phyloP scores from a whole-genome alignment of 1,140 invertebrate genomes.

The Orchestia grillus region DNA sequence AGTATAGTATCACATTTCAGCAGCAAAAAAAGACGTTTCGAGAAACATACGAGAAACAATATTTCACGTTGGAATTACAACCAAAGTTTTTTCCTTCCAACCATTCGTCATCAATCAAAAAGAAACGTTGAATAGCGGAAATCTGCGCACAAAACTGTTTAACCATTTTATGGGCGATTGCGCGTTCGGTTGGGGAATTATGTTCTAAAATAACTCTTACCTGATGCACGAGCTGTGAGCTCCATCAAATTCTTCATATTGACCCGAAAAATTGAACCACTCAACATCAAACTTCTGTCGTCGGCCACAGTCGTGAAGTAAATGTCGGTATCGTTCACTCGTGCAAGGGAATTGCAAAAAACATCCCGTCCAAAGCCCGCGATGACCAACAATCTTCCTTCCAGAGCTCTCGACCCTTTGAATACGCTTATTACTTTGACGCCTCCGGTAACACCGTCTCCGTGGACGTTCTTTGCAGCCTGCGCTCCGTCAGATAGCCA shows the following conservation, averaged over 20 bases:
- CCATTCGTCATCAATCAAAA: neutral
- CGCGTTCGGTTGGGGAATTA: neutral
- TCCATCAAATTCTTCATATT: slow-evolving; percentile 26
- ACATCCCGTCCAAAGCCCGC: neutral
- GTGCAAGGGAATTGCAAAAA: neutral
- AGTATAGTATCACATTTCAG: too few species aligned
- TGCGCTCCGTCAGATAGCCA: neutral
- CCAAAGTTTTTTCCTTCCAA: neutral
- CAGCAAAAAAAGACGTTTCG: too few species aligned
- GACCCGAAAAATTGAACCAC: neutral
- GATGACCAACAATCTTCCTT: neutral
- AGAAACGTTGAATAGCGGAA: neutral
- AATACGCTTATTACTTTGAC: neutral
- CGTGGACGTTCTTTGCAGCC: neutral
- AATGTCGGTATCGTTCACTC: slow-evolving; percentile 32
- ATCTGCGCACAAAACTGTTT: neutral
- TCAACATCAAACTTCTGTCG: neutral
- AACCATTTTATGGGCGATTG: neutral
- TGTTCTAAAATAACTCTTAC: neutral
- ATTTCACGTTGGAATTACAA: neutral
- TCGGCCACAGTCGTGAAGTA: neutral
- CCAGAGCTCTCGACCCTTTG: slow-evolving; percentile 9
- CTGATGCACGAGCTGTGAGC: slow-evolving; percentile 4
- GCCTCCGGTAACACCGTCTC: neutral
- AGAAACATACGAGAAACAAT: neutral